Percentiles rank a stretch among this genome's conserved stretches.
phyloP scores from a whole-genome alignment of 2,888 invertebrate species.

The Strigamia crassipes region DNA sequence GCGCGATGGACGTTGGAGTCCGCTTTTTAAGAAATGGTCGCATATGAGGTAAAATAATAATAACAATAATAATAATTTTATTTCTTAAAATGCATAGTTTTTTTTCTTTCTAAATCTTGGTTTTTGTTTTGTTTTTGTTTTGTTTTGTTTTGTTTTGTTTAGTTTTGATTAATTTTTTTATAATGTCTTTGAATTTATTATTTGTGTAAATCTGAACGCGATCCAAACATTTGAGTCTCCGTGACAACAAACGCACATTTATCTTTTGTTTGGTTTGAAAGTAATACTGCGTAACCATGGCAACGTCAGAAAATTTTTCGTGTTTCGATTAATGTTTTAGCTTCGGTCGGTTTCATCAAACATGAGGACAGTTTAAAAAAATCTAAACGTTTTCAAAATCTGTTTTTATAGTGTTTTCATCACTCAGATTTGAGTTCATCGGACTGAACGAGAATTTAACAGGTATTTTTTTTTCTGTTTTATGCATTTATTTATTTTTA shows the following conservation, averaged over 20 bases:
- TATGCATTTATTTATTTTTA: background rate
- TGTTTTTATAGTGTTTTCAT: background rate
- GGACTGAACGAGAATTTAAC: background rate
- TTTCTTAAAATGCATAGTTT: background rate
- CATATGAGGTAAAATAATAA: background rate
- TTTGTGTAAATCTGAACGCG: background rate
- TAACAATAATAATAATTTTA: background rate
- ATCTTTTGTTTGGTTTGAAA: slow-evolving; percentile 43
- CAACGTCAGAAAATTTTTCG: slow-evolving; percentile 41
- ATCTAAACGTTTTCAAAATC: background rate
- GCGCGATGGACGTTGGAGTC: slow-evolving; percentile 18
- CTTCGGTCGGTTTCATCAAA: slow-evolving; percentile 14
- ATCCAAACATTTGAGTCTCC: slow-evolving; percentile 37
- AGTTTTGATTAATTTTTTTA: background rate
- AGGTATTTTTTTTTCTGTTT: background rate
- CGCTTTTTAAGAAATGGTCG: slow-evolving; percentile 8
- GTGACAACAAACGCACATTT: slow-evolving; percentile 43
- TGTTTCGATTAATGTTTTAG: background rate
- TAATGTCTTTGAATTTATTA: background rate
- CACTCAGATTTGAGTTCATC: background rate
- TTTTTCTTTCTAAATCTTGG: background rate
- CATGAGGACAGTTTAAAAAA: background rate
- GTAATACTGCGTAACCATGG: slow-evolving; percentile 33
- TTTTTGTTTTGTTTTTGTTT: background rate
- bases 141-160: background rate